Percentiles rank a stretch among this genome's conserved stretches.
These are phyloP conservation scores for Chaenodraco wilsoni DNA, from an alignment of 2,797 vertebrate genomes.

Conservation along the genomic window DNA sequence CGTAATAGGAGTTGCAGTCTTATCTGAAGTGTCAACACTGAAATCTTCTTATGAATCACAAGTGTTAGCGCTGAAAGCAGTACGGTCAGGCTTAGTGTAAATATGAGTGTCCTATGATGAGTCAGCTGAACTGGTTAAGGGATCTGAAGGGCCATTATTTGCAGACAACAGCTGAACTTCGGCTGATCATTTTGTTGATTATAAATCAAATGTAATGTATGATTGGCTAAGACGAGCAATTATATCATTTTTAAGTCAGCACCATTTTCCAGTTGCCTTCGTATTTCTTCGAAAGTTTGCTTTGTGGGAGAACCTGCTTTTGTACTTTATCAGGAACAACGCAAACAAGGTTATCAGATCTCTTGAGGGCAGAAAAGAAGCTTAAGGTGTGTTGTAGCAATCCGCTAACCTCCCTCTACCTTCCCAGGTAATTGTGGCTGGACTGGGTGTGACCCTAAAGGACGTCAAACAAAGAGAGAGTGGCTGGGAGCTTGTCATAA, in stretches of 20 bases:
- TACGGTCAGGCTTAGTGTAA: no score
- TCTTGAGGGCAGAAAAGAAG: constrained; percentile 22
- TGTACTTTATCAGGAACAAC: constrained; percentile 52
- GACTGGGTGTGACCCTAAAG: constrained; percentile 87
- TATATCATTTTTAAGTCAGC: neutral
- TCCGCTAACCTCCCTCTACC: constrained; percentile 27
- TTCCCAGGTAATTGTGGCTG: constrained; percentile 85
- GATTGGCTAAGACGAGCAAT: neutral
- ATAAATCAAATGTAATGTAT: neutral
- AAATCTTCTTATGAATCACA: neutral
- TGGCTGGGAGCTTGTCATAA: constrained; percentile 26
- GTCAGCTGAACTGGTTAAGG: neutral
- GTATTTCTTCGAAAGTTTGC: neutral
- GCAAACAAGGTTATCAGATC: constrained; percentile 58
- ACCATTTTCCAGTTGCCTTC: neutral
- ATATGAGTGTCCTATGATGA: neutral
- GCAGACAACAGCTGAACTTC: neutral
- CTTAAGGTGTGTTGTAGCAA: constrained; percentile 40
- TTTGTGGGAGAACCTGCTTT: constrained; percentile 36
- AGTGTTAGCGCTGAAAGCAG: neutral
- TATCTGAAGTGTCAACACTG: neutral
- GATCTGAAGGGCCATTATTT: neutral
- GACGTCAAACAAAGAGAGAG: constrained; percentile 81
- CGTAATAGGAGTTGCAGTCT: neutral
- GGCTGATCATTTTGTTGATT: neutral